Conservation (phyloP, 2,113 vertebrate genomes). For the Semicossyphus pulcher region DNA sequence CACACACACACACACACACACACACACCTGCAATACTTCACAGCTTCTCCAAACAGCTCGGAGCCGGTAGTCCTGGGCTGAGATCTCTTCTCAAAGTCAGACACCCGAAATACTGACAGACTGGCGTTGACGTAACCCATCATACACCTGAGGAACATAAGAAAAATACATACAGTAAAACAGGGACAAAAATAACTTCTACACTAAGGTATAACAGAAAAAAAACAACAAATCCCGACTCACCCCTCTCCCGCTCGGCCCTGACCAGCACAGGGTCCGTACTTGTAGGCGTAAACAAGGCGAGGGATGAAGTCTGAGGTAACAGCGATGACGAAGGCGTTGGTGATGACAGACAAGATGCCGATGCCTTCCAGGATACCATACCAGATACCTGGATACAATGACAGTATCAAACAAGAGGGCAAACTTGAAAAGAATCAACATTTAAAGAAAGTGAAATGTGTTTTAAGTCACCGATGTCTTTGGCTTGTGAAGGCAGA, state of each 20-base stretch:
- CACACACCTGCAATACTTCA: slow-evolving; percentile 90
- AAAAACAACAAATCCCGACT: slow-evolving; percentile 64
- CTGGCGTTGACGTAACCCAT: slow-evolving; percentile 95
- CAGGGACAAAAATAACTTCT: background rate
- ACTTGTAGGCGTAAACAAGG: slow-evolving; percentile 95
- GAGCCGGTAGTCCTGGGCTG: slow-evolving; percentile 88
- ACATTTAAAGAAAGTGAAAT: background rate
- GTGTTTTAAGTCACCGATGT: slow-evolving; percentile 90
- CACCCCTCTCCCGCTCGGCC: slow-evolving; percentile 92
- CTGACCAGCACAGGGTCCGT: slow-evolving; percentile 93
- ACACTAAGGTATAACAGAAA: background rate
- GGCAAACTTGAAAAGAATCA: background rate
- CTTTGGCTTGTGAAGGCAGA: slow-evolving; percentile 95
- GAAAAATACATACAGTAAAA: background rate
- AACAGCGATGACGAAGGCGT: slow-evolving; percentile 96
- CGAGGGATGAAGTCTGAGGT: slow-evolving; percentile 98
- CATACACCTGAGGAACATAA: slow-evolving; percentile 87
- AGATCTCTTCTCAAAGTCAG: slow-evolving; percentile 91
- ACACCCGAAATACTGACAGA: slow-evolving; percentile 90
- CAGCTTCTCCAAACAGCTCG: slow-evolving; percentile 86
- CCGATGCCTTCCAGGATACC: slow-evolving; percentile 95
- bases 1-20: slow-evolving; percentile 38
- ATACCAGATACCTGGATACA: slow-evolving; percentile 92
- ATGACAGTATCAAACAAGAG: background rate
- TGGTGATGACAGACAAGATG: slow-evolving; percentile 96